phyloP scores from a whole-genome alignment of 2,888 invertebrate genomes.

The Pollenia griseotomentosa region DNA sequence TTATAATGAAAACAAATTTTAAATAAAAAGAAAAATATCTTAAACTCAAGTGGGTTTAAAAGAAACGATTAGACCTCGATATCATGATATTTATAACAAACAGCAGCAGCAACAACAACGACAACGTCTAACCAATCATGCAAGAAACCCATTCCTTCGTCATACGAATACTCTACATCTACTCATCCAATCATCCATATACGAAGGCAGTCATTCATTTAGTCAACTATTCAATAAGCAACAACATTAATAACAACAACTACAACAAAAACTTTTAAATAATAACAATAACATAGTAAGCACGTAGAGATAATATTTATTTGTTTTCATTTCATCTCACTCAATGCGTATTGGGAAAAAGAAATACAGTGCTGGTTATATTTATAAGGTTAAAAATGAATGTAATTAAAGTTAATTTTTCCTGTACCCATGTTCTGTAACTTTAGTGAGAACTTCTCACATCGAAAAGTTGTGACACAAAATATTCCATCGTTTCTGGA shows the following conservation, averaged over 20 bases:
- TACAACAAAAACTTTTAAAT: slow-evolving; percentile 45
- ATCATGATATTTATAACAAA: slow-evolving; percentile 9
- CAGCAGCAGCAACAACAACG: slow-evolving; percentile 10
- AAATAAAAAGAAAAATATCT: slow-evolving; percentile 19
- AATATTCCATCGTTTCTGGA: too few relatives aligned
- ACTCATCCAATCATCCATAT: slow-evolving; percentile 24
- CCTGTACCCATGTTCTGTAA: too few relatives aligned
- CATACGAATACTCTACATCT: neutral
- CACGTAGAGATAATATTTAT: slow-evolving; percentile 70
- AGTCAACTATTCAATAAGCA: slow-evolving; percentile 16
- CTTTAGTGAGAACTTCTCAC: too few relatives aligned
- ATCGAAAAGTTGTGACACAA: too few relatives aligned
- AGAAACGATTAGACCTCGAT: slow-evolving; percentile 17
- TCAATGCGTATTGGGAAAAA: neutral
- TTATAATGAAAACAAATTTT: slow-evolving; percentile 23
- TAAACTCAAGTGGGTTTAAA: slow-evolving; percentile 61
- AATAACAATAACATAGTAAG: slow-evolving; percentile 65
- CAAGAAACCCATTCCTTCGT: slow-evolving; percentile 29
- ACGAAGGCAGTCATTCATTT: slow-evolving; percentile 29
- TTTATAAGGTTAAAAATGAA: neutral
- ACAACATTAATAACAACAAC: slow-evolving; percentile 18
- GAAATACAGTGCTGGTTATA: neutral
- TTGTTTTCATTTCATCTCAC: slow-evolving; percentile 20
- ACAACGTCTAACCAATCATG: slow-evolving; percentile 37
- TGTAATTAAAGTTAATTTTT: too few relatives aligned